Base-by-base conservation (phyloP, 92 coral and sea anemone genomes). In the Ricordea florida region DNA sequence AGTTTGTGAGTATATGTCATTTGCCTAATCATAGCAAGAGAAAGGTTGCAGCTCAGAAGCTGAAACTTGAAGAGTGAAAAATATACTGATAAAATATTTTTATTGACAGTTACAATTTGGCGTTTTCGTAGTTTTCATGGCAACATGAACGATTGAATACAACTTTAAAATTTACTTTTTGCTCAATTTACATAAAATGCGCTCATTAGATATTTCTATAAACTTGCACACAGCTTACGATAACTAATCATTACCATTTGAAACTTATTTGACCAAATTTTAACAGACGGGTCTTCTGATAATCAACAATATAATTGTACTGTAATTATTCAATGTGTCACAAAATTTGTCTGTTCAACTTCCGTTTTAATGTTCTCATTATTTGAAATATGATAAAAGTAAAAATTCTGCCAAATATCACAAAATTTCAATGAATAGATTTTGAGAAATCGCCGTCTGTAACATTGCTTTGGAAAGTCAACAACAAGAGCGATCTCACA, bases 51-150 rank as follows among this genome's bases (percentile, higher is more conserved):
- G 63, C 35, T 6, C 7, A 29, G 22, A 33, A 31, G 47, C 66
- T 59, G 44, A 59, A 33, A 59, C 28, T 59, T 33, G 20, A 21
- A 24, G 17, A 9, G 6, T 11, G 66, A 6, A 38, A 59, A 15
- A 59, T 11, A 40, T 59, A 59, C n/a, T 57, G 18, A 24, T 57
- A 5, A 10, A 57, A 57, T 17, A 11, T 4, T 3, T 45, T 45
- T 4, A 21, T 49, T 21, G 26, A 49, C 31, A n/a, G 5, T 32
- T 49, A 49, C 6, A 5, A 49, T 35, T 32, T 5, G 28, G 23
- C n/a, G 28, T 20, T 59, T 59, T n/a, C 24, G 15, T 26, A 14
- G 66, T 59, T 59, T 59, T n/a, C 46, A 59, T 59, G 46, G 44
- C 66, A 59, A 59, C 66, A n/a, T 4, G 26, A 36, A 33, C 24